phyloP scores from a whole-genome alignment of 2,113 vertebrate species.

The Apaloderma vittatum region DNA sequence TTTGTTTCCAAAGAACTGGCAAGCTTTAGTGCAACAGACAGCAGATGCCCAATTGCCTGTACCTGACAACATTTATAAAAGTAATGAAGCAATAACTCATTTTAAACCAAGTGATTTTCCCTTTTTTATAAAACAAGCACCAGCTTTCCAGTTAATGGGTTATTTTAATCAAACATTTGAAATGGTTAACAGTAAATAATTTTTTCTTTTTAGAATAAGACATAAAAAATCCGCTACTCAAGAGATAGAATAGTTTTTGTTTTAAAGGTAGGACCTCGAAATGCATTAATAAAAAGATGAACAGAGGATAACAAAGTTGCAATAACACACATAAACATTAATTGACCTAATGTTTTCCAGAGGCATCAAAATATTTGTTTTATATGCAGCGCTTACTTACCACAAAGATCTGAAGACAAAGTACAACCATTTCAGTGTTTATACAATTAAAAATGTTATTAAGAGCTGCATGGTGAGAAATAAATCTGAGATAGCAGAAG shows the following conservation, averaged over 20 bases:
- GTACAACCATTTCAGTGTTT: background rate
- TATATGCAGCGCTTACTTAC: background rate
- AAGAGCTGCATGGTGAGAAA: background rate
- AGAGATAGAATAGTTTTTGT: background rate
- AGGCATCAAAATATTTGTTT: background rate
- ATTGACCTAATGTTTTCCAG: background rate
- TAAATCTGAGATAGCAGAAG: background rate
- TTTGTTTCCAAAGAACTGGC: background rate
- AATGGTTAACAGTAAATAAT: background rate
- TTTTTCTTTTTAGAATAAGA: background rate
- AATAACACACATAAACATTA: background rate
- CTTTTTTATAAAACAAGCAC: background rate
- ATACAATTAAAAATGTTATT: background rate
- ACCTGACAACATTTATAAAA: background rate
- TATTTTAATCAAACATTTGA: background rate
- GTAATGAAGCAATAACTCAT: background rate
- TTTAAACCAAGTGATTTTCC: background rate
- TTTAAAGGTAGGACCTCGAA: background rate
- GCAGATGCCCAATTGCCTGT: background rate
- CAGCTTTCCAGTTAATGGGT: background rate
- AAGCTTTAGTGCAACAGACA: background rate
- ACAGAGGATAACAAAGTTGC: background rate
- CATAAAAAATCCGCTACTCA: background rate
- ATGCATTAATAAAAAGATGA: background rate
- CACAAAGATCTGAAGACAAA: background rate